Evolutionary conservation across 2,888 invertebrate species (phyloP), one percentile per base, ranked within the genome.

Genomic region (Limenitis camilla): DNA sequence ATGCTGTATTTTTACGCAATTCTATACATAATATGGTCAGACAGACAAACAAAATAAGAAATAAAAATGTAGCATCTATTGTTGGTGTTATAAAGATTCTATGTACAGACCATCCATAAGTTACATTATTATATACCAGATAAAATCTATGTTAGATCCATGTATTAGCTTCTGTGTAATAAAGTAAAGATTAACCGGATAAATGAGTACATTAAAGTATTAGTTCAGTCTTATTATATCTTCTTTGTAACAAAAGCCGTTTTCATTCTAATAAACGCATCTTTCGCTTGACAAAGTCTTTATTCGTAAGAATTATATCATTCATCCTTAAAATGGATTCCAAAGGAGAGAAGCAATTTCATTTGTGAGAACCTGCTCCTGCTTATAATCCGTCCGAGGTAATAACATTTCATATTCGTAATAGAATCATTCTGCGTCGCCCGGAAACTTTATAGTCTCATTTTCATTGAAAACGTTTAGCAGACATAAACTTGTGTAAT

Each of bases 381-480:
- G 76, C 85, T 86, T 86, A 85, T 87, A 87, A 86, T 87, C 84
- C 86, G 81, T 86, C 84, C 83, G 73, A 82, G 78, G 84, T 86
- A 87, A 86, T 87, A 87, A 81, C 85, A 84, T 87, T 87, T 86
- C 87, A 87, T 85, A 86, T 86, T 87, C 86, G 81, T 86, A 87
- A 87, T 86, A 84, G 84, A 86, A 86, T 86, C 85, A 85, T 81
- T 86, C 77, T 77, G 78, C 81, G 84, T 83, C 85, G 81, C 80
- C 71, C 74, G 76, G 82, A 81, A 84, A 86, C 78, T 86, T 87
- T 86, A 87, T 85, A 84, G 84, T 85, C 85, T 84, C 84, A 82
- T 86, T 86, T 85, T 86, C 85, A 86, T 85, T 81, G 84, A 74
- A 79, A 85, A 78, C 84, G 84, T 83, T 86, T 85, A 85, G 84